Evolutionary conservation across 2,797 vertebrate species (phyloP).

Genomic region (Rousettus madagascariensis): DNA sequence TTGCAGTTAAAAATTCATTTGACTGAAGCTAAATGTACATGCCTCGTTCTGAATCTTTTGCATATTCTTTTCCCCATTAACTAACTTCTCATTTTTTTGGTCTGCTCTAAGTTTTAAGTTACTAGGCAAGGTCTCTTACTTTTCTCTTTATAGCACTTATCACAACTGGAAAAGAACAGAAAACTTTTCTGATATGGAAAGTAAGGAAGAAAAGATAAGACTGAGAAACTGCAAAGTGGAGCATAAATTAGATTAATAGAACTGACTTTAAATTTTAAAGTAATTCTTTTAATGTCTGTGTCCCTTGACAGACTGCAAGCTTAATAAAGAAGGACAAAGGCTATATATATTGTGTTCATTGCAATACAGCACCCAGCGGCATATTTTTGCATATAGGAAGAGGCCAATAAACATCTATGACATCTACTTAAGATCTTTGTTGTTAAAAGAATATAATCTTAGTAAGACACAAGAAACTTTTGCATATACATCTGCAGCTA

Average conservation of each 20-base stretch:
- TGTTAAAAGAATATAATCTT: neutral
- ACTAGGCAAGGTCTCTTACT: constrained; percentile 4
- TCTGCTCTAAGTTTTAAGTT: constrained; percentile 29
- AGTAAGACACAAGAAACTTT: neutral
- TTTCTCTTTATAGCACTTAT: constrained; percentile 9
- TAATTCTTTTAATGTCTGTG: neutral
- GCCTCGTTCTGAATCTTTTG: neutral
- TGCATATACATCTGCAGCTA: neutral
- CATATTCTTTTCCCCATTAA: neutral
- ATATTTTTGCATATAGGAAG: neutral
- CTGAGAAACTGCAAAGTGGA: too few relatives aligned
- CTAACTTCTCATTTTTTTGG: neutral
- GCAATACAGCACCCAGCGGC: neutral
- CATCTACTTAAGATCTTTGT: constrained; percentile 16
- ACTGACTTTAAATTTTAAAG: neutral
- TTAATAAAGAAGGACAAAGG: neutral
- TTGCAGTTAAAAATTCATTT: neutral
- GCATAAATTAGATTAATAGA: too few relatives aligned
- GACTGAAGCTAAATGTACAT: neutral
- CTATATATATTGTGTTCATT: neutral
- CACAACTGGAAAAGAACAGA: neutral
- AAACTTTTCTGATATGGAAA: too few relatives aligned
- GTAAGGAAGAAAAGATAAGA: too few relatives aligned
- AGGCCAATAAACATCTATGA: neutral
- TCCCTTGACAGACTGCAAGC: neutral